A percentile compares a stretch with the other conserved stretches of the same genome.
phyloP scores from a whole-genome alignment of 2,888 invertebrate genomes.

The Nipponacmea schrenckii region DNA sequence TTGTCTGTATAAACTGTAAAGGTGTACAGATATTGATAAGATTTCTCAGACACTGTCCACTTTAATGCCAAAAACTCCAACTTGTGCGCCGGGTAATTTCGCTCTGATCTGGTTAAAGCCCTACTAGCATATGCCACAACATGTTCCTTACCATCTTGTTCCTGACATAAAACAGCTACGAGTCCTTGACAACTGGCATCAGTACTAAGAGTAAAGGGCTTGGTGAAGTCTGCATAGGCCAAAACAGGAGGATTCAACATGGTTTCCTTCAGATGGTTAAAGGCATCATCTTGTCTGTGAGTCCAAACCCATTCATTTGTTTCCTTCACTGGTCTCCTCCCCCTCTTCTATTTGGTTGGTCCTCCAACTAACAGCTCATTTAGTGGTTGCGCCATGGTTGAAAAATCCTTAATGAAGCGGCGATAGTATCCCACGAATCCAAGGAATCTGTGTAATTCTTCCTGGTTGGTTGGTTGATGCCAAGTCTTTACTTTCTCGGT shows the following conservation, averaged over 20 bases:
- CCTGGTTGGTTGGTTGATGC: not conserved
- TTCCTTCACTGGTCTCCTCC: not conserved
- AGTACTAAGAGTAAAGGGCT: constrained; percentile 16
- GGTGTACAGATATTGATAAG: constrained; percentile 25
- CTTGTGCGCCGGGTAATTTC: no score
- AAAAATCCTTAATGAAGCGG: constrained; percentile 16
- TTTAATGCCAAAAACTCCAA: constrained; percentile 33
- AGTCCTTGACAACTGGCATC: constrained; percentile 24
- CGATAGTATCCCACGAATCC: constrained; percentile 21
- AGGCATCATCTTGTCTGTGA: constrained; percentile 12
- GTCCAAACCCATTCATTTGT: constrained; percentile 15
- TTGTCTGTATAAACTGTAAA: constrained; percentile 19
- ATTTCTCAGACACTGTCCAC: constrained; percentile 34
- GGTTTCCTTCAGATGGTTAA: constrained; percentile 21
- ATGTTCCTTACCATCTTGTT: constrained; percentile 15
- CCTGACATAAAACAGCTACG: constrained; percentile 24
- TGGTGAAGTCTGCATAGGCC: constrained; percentile 21
- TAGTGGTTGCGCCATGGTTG: constrained; percentile 9
- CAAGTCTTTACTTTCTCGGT: not conserved
- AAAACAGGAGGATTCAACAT: constrained; percentile 24
- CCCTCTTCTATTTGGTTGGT: constrained; percentile 6
- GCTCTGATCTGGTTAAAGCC: no score
- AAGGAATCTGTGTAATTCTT: constrained; percentile 1
- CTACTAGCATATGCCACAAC: constrained; percentile 30
- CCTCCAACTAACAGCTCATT: constrained; percentile 12